Percentiles rank a stretch among this genome's conserved stretches.
These are phyloP conservation scores for Alfaro cultratus DNA, from an alignment of 2,797 vertebrate genomes.

Conservation along the genomic window DNA sequence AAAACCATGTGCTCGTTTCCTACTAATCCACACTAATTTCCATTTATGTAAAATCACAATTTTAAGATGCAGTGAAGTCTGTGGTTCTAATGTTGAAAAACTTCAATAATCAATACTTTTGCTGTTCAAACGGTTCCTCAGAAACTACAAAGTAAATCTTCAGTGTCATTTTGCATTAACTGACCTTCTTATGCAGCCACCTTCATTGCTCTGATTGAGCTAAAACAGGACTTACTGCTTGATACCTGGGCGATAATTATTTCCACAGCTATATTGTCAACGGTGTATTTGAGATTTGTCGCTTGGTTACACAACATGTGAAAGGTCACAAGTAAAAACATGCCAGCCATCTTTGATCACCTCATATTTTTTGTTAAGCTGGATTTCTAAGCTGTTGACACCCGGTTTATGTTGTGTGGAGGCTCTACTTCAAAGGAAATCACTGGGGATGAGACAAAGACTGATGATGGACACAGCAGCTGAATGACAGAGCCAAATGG, in stretches of 20 bases:
- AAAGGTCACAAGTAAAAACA: slow-evolving; percentile 62
- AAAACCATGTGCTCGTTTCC: neutral
- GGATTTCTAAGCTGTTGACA: slow-evolving; percentile 36
- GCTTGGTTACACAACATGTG: slow-evolving; percentile 43
- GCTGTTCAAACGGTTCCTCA: neutral
- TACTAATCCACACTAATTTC: neutral
- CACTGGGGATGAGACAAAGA: slow-evolving; percentile 15
- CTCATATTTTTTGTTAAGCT: slow-evolving; percentile 52
- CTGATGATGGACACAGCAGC: slow-evolving; percentile 19
- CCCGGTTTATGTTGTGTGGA: slow-evolving; percentile 22
- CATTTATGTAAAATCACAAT: neutral
- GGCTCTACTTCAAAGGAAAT: slow-evolving; percentile 60
- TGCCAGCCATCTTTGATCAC: slow-evolving; percentile 22
- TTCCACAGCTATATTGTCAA: neutral
- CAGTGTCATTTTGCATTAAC: neutral
- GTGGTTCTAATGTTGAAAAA: neutral
- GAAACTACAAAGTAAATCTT: neutral
- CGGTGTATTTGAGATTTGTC: slow-evolving; percentile 20
- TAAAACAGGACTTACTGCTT: neutral
- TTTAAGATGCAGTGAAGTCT: neutral
- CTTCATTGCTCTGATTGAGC: neutral
- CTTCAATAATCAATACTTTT: neutral
- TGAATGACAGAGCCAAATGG: slow-evolving; percentile 55
- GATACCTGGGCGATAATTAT: neutral
- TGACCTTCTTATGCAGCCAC: neutral